These are phyloP conservation scores for Drymodes brunneopygia DNA, from an alignment of 2,113 vertebrate species.

Conservation along the genomic window DNA sequence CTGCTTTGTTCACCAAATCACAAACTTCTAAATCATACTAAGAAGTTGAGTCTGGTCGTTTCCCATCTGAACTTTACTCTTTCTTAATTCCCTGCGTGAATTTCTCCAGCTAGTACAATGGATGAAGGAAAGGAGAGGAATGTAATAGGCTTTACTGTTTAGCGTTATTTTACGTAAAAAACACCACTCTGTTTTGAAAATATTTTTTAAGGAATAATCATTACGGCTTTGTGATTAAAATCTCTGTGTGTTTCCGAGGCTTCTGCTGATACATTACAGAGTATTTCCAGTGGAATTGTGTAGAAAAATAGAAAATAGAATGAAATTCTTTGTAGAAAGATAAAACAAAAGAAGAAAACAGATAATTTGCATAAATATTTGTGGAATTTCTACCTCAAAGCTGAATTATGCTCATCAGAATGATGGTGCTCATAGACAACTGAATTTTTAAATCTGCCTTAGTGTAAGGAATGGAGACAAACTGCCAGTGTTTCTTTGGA, in stretches of 20 bases:
- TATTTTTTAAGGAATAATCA: background rate
- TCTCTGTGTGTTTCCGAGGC: background rate
- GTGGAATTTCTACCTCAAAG: background rate
- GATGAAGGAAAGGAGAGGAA: background rate
- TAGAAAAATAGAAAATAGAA: background rate
- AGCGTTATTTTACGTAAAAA: background rate
- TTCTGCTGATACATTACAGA: background rate
- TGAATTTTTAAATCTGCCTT: background rate
- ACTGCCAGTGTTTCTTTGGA: background rate
- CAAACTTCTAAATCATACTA: background rate
- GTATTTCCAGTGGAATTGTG: background rate
- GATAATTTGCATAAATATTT: background rate
- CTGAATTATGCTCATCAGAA: background rate
- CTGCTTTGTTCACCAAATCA: background rate
- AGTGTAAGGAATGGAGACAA: background rate
- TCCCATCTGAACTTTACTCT: background rate
- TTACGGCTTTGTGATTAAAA: background rate
- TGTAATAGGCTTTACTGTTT: background rate
- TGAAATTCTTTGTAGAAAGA: background rate
- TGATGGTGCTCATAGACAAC: background rate
- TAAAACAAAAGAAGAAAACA: background rate
- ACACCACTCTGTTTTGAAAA: background rate
- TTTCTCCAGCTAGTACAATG: background rate
- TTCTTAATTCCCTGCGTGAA: background rate
- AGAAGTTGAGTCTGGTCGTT: background rate